A percentile compares a stretch with the other conserved stretches of the same genome.
Evolutionary conservation across 2,797 vertebrate genomes (phyloP).

Genomic region (Moxostoma hubbsi): DNA sequence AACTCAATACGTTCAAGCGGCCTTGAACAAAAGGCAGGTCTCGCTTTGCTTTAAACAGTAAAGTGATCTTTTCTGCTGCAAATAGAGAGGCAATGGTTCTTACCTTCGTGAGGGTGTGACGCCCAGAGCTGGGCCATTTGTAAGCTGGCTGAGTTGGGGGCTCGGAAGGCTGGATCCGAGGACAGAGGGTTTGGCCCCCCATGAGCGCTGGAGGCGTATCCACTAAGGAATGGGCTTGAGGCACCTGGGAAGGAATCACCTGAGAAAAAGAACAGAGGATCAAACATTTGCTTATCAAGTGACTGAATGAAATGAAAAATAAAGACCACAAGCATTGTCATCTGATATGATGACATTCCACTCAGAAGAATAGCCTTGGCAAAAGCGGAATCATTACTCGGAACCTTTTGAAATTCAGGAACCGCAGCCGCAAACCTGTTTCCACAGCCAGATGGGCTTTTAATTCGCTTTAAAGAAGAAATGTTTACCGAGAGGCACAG

Average conservation of each 20-base stretch:
- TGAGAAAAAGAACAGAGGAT: constrained; percentile 52
- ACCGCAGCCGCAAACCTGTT: constrained; percentile 42
- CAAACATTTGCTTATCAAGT: constrained; percentile 19
- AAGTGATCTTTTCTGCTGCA: constrained; percentile 24
- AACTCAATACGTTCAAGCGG: constrained; percentile 46
- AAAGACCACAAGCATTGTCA: constrained; percentile 33
- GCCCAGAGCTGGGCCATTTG: constrained; percentile 87
- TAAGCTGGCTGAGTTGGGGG: constrained; percentile 81
- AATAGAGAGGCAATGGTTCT: constrained; percentile 17
- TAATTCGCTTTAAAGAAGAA: constrained; percentile 41
- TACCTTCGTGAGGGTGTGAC: constrained; percentile 79
- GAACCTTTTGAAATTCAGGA: constrained; percentile 48
- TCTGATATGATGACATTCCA: constrained; percentile 51
- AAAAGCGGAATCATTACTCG: constrained; percentile 51
- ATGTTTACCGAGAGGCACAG: constrained; percentile 35
- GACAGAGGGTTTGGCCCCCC: constrained; percentile 68
- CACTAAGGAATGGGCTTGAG: constrained; percentile 80
- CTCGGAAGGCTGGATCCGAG: constrained; percentile 83
- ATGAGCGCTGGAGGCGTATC: constrained; percentile 76
- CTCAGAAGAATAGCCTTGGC: constrained; percentile 47
- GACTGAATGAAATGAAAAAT: constrained; percentile 17
- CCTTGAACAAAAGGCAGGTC: constrained; percentile 2
- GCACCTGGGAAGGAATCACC: constrained; percentile 81
- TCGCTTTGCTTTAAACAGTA: constrained; percentile 9
- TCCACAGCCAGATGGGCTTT: constrained; percentile 25